Evolutionary conservation across 2,888 invertebrate species (phyloP).

Genomic region (Andrena camellia): DNA sequence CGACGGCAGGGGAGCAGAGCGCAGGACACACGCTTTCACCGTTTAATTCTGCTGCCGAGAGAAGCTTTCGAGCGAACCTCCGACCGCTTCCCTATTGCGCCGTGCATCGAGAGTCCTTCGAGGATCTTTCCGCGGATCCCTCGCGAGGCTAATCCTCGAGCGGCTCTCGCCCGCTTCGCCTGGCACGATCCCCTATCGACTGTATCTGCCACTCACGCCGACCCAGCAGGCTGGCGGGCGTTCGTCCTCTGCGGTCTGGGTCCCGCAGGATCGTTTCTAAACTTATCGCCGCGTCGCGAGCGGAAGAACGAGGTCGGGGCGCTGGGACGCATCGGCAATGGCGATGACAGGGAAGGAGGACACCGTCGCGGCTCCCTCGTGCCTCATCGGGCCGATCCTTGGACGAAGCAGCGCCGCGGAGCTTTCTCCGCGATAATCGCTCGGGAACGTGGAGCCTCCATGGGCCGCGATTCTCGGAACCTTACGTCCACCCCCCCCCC

Average conservation of each 20-base stretch:
- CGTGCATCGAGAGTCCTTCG: conserved; percentile 35
- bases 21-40: conserved; percentile 57
- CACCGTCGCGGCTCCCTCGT: background rate
- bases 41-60: conserved; percentile 25
- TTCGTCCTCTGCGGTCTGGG: conserved; percentile 7
- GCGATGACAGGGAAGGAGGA: conserved; percentile 53
- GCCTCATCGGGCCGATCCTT: background rate
- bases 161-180: background rate
- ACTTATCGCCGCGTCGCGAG: conserved; percentile 42
- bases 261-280: conserved; percentile 11
- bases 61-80: conserved; percentile 24
- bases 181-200: background rate
- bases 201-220: conserved; percentile 11
- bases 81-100: background rate
- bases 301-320: conserved; percentile 18
- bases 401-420: background rate
- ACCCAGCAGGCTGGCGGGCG: conserved; percentile 1
- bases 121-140: background rate
- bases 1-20: conserved; percentile 24
- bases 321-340: conserved; percentile 50
- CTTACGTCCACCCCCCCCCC: background rate
- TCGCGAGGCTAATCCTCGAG: background rate
- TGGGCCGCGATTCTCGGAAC: background rate
- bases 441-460: background rate
- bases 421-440: background rate